These are phyloP conservation scores for Busseola fusca DNA, from an alignment of 2,888 invertebrate genomes.

Conservation along the genomic window DNA sequence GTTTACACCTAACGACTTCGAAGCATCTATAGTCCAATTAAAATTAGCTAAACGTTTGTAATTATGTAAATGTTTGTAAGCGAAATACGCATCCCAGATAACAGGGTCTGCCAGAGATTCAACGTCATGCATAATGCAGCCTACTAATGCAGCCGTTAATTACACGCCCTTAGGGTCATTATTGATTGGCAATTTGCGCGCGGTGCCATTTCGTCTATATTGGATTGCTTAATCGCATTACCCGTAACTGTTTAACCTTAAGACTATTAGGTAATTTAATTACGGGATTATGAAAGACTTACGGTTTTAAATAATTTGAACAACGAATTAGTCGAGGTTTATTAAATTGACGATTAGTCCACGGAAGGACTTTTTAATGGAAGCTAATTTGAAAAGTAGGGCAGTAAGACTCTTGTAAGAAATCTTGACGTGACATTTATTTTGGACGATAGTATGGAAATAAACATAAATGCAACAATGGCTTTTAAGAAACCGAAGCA, in stretches of 20 bases:
- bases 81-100: constrained; percentile 74
- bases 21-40: constrained; percentile 67
- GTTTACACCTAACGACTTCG: constrained; percentile 22
- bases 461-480: not conserved
- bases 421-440: not conserved
- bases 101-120: constrained; percentile 75
- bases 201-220: constrained; percentile 73
- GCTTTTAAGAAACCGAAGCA: not conserved
- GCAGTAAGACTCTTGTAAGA: constrained; percentile 23
- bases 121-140: constrained; percentile 82
- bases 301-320: constrained; percentile 65
- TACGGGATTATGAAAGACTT: constrained; percentile 69
- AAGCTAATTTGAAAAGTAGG: constrained; percentile 34
- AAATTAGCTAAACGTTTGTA: constrained; percentile 73
- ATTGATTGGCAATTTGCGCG: constrained; percentile 81
- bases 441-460: not conserved
- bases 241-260: constrained; percentile 69
- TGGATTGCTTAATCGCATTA: constrained; percentile 77
- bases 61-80: constrained; percentile 81
- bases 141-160: constrained; percentile 82
- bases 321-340: constrained; percentile 60
- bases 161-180: constrained; percentile 78
- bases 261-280: constrained; percentile 74
- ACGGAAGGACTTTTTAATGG: constrained; percentile 23
- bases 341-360: constrained; percentile 45